Percentiles rank a stretch among this genome's conserved stretches.
Evolutionary conservation across 2,113 vertebrate species (phyloP).

Genomic region (Ovibos moschatus): DNA sequence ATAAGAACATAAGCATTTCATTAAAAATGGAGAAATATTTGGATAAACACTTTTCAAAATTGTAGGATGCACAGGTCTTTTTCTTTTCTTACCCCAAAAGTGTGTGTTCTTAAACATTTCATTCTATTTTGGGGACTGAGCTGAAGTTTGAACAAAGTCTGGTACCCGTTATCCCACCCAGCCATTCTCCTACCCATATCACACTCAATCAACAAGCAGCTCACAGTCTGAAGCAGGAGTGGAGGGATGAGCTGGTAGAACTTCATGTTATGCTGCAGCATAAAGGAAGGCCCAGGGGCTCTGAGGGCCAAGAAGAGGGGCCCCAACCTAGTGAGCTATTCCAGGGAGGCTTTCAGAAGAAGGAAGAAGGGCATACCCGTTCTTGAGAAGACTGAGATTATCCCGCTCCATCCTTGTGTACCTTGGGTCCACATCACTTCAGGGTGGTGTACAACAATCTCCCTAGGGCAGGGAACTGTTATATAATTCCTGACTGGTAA

Average conservation of each 20-base stretch:
- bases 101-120: neutral
- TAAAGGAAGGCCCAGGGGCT: neutral
- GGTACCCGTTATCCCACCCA: neutral
- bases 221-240: neutral
- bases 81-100: neutral
- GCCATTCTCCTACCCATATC: neutral
- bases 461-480: neutral
- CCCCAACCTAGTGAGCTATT: too few relatives aligned
- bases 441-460: neutral
- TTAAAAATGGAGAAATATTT: neutral
- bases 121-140: neutral
- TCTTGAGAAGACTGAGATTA: neutral
- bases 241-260: neutral
- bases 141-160: neutral
- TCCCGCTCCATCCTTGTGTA: too few relatives aligned
- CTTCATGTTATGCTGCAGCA: neutral
- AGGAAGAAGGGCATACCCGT: neutral
- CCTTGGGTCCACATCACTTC: neutral
- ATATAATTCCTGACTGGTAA: neutral
- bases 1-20: neutral
- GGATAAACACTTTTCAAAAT: neutral
- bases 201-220: neutral
- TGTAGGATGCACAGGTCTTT: neutral
- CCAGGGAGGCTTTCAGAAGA: neutral
- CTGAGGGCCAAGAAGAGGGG: neutral